Conservation (phyloP, 2,888 invertebrate species). For the Synergus umbraculus region DNA sequence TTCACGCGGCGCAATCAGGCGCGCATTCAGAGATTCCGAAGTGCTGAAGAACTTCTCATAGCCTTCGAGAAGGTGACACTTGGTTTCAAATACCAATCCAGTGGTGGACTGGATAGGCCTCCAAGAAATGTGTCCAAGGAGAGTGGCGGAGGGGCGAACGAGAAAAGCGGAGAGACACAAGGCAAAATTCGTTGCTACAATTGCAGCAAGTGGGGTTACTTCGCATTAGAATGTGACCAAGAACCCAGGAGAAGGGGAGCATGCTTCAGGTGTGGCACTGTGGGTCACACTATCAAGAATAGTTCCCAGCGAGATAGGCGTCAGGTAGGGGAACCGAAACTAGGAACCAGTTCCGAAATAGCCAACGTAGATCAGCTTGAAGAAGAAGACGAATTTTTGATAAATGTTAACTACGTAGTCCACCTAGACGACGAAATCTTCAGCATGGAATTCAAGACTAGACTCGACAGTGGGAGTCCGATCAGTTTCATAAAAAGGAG, state of each 20-base stretch:
- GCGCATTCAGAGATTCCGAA: too few species aligned
- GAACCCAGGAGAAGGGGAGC: neutral
- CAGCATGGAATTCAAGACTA: too few species aligned
- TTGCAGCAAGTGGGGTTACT: constrained; percentile 6
- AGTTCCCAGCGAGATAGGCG: neutral
- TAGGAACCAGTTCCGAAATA: neutral
- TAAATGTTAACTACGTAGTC: too few species aligned
- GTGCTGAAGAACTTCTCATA: too few species aligned
- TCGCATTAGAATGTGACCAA: neutral
- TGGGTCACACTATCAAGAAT: neutral
- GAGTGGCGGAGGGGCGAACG: neutral
- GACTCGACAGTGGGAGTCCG: neutral
- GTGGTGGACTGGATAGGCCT: neutral
- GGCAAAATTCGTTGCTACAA: constrained; percentile 17
- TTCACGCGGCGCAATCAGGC: too few species aligned
- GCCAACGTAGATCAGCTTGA: neutral
- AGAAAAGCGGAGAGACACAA: too few species aligned
- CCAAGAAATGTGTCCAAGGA: neutral
- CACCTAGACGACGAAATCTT: too few species aligned
- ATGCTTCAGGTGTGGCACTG: constrained; percentile 7
- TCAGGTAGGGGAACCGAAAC: neutral
- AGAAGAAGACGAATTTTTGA: neutral
- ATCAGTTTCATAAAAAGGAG: constrained; percentile 33
- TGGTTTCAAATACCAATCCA: too few species aligned
- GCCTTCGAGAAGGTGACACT: too few species aligned